Evolutionary conservation across 2,113 vertebrate genomes (phyloP).

Genomic region (Seriola rivoliana): DNA sequence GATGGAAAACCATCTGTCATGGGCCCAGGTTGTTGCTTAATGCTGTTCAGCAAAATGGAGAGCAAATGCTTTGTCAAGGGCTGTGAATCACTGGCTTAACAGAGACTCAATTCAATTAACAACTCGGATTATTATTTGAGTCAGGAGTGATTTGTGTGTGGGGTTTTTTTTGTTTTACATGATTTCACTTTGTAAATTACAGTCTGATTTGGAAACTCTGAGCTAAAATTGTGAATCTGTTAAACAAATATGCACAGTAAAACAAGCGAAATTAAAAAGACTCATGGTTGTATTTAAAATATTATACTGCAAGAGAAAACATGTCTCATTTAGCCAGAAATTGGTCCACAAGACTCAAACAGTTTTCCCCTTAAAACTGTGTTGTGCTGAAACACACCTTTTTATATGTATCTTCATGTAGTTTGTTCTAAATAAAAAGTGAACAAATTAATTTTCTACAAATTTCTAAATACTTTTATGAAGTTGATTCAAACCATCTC

Average conservation of each 20-base stretch:
- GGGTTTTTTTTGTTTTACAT: too few species aligned
- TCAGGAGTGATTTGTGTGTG: neutral
- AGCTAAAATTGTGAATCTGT: neutral
- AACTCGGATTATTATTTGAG: slow-evolving; percentile 20
- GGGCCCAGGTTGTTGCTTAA: slow-evolving; percentile 11
- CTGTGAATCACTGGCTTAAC: slow-evolving; percentile 23
- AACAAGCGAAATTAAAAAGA: neutral
- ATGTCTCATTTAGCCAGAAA: neutral
- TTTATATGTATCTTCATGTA: neutral
- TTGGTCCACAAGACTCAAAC: neutral
- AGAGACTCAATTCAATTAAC: slow-evolving; percentile 28
- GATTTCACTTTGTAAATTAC: neutral
- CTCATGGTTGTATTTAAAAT: neutral
- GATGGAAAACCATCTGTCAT: slow-evolving; percentile 30
- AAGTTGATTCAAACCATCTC: neutral
- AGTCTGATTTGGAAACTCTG: neutral
- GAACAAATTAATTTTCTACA: neutral
- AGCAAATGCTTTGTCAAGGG: slow-evolving; percentile 35
- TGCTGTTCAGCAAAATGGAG: slow-evolving; percentile 33
- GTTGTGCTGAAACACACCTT: neutral
- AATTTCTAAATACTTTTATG: neutral
- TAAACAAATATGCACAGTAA: neutral
- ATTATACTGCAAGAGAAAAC: neutral
- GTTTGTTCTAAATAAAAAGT: neutral
- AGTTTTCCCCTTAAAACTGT: neutral